phyloP scores from a whole-genome alignment of 2,888 invertebrate genomes.

The Lasioglossum vierecki region DNA sequence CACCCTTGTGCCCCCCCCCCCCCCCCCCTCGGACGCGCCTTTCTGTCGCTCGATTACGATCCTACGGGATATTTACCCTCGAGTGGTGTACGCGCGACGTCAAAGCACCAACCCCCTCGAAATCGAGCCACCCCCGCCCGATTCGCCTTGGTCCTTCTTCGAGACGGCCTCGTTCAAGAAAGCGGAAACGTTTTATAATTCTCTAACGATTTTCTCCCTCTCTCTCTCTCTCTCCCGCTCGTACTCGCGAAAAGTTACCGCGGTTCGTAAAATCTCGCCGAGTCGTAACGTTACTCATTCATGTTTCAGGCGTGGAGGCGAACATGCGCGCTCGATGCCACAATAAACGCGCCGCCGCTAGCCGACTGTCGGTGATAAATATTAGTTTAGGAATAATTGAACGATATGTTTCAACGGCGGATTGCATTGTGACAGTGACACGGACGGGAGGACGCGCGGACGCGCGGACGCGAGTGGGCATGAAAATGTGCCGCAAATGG shows the following conservation, averaged over 20 bases:
- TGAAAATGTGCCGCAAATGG: slow-evolving; percentile 46
- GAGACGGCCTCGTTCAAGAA: neutral
- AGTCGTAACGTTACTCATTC: slow-evolving; percentile 49
- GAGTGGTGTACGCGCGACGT: slow-evolving; percentile 48
- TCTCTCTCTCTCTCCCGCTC: neutral
- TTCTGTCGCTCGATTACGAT: slow-evolving; percentile 38
- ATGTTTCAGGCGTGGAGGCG: slow-evolving; percentile 48
- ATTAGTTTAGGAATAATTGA: slow-evolving; percentile 68
- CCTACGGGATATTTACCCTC: slow-evolving; percentile 53
- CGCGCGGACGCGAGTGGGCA: slow-evolving; percentile 29
- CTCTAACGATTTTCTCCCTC: slow-evolving; percentile 20
- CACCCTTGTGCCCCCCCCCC: slow-evolving; percentile 27
- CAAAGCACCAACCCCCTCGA: slow-evolving; percentile 35
- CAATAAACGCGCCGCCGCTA: slow-evolving; percentile 32
- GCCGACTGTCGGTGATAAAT: slow-evolving; percentile 60
- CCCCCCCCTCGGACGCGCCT: slow-evolving; percentile 21
- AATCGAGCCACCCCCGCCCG: neutral
- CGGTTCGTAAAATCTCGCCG: slow-evolving; percentile 49
- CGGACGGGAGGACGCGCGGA: slow-evolving; percentile 25
- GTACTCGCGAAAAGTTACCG: slow-evolving; percentile 28
- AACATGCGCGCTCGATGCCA: slow-evolving; percentile 4
- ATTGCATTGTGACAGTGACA: slow-evolving; percentile 55
- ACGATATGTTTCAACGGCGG: slow-evolving; percentile 57
- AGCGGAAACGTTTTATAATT: slow-evolving; percentile 45
- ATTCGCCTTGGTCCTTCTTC: neutral